Base-by-base conservation (phyloP, 1,140 invertebrate species). In the Trichonephila clavata region DNA sequence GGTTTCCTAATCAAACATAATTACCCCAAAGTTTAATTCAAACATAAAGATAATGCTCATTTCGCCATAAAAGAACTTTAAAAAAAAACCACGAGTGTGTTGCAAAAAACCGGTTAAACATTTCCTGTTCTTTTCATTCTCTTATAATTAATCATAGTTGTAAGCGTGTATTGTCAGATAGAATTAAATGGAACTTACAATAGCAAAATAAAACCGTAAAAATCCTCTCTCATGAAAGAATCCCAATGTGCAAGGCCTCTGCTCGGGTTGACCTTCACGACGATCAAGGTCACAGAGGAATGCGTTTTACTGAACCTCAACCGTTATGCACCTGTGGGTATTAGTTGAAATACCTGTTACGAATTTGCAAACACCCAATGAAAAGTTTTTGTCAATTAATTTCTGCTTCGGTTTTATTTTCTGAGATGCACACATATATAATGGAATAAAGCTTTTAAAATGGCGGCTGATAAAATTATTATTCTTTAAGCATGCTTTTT, bases 251-350 rank as follows among this genome's bases (percentile, higher is more conserved):
- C 39, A 59, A 83, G 50, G 81, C 20, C 21, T 83, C 6, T 59
- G 32, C 24, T 27, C 27, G 18, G 50, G 27, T 32, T 89, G 61
- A 89, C 86, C 61, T 89, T 89, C 59, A 20, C 32, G 86, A 27
- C 86, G 86, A 89, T 89, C 86, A 89, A 89, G 86, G 86, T 89
- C 86, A 71, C 63, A 61, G 86, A 21, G 43, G 86, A 68, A 27
- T 68, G 86, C 86, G 32, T 89, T 39, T 68, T 89, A 71, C 39
- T 71, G 86, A 89, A 89, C 86, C 86, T 89, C 86, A 61, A 89
- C 86, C 86, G 86, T 89, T 89, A 89, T 89, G 86, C 86, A 89
- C 86, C 86, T 71, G 86, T 89, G 18, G 65, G 86, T 27, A 89
- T 57, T 61, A 89, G 63, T 89, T 20, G 65, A 32, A 68, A 89